Evolutionary conservation across 2,797 vertebrate genomes (phyloP), one percentile per base, ranked within the genome.

Genomic region (Gallirallus australis): DNA sequence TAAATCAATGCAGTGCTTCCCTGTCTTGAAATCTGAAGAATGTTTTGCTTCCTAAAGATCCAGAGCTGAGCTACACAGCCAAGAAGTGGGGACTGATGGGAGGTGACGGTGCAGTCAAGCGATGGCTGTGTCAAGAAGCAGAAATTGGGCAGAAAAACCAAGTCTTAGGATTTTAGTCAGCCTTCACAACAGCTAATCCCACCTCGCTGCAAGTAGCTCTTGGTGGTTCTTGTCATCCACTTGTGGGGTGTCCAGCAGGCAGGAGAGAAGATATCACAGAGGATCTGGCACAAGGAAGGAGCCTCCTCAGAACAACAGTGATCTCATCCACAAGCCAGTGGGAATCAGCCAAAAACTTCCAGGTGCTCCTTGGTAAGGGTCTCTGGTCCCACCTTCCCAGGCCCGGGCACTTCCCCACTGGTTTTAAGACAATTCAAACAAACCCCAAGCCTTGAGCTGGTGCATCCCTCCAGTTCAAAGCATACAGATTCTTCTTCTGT

Each of bases 131-230:
- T 54, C 69, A 66, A 56, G 59, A 28, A 45, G 40, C 3, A 21
- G 25, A 21, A 42, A 30, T 19, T n/a, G 27, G 50, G 50, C 37
- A 57, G 54, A 57, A 52, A 40, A 57, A 25, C 18, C 27, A 37
- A 76, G 15, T n/a, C 50, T 59, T 39, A 31, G 70, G 11, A 63
- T 19, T 52, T 78, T 2, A 21, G 9, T 15, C 45, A 37, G 39
- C 69, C n/a, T 52, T 71, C 60, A 40, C 23, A 39, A 19, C 13
- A 12, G 25, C 35, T 52, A 78, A 57, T 31, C 11, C 40, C 37
- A 18, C 8, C 12, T 27, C 0, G 0, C 27, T 57, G 7, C 3
- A 0, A 60, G 64, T 17, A 21, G 15, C 6, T 78, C 40, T 40
- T 52, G 50, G 60, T 45, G 28, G 40, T 39, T 66, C 60, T 66